Conservation (phyloP, 2,113 vertebrate species). For the Egretta garzetta region DNA sequence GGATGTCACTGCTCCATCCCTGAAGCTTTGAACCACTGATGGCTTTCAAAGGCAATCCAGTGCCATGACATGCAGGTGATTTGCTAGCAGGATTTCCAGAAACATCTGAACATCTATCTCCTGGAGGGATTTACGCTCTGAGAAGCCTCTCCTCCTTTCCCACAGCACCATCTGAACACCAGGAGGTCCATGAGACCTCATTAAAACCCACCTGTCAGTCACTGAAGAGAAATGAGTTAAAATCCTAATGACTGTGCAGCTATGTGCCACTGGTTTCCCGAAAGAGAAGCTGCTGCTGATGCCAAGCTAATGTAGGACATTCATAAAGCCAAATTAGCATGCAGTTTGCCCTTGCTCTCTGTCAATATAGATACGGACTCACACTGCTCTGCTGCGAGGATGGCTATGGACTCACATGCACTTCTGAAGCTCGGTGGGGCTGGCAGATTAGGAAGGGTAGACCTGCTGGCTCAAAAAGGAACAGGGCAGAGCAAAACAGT, state of each 20-base stretch:
- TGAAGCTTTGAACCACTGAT: rapidly evolving
- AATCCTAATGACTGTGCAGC: not conserved
- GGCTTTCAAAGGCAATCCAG: not conserved
- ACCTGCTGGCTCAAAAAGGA: not conserved
- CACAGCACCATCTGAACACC: not conserved
- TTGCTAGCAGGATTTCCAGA: not conserved
- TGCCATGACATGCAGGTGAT: not conserved
- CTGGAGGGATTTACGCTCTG: not conserved
- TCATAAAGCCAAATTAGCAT: not conserved
- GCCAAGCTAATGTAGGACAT: not conserved
- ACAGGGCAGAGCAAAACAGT: not conserved
- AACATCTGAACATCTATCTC: not conserved
- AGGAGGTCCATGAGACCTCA: not conserved
- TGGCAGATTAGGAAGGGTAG: not conserved
- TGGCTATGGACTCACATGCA: rapidly evolving
- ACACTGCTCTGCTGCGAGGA: rapidly evolving
- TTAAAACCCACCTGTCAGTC: not conserved
- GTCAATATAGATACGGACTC: rapidly evolving
- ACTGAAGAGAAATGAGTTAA: not conserved
- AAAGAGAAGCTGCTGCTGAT: not conserved
- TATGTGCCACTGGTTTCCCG: not conserved
- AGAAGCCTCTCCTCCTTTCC: not conserved
- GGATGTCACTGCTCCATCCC: not conserved
- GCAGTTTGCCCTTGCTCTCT: not conserved
- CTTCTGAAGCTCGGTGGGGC: not conserved